Conservation (phyloP, 1,140 invertebrate genomes). For the Ceratosolen solmsi region DNA sequence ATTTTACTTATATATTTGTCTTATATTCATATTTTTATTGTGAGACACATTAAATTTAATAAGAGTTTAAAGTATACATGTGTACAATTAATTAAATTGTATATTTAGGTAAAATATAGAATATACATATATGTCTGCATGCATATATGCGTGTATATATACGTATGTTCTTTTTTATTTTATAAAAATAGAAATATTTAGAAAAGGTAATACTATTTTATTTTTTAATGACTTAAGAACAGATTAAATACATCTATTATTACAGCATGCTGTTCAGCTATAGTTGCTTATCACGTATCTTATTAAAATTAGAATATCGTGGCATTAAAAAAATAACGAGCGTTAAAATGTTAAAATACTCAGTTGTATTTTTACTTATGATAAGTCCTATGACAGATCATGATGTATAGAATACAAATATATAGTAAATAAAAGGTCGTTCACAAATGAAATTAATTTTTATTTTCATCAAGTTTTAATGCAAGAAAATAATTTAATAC, state of each 20-base stretch:
- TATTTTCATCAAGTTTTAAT: too few relatives aligned
- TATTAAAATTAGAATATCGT: conserved; percentile 3
- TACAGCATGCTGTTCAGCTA: conserved; percentile 28
- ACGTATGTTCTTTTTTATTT: background rate
- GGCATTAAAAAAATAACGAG: conserved; percentile 23
- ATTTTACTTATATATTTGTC: conserved; percentile 16
- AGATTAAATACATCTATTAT: conserved; percentile 4
- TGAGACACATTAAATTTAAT: conserved; percentile 35
- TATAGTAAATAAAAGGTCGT: conserved; percentile 46
- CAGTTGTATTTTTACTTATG: conserved; percentile 48
- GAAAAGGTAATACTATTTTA: conserved; percentile 12
- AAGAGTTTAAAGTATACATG: conserved; percentile 11
- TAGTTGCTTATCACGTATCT: conserved; percentile 31
- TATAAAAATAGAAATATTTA: conserved; percentile 2
- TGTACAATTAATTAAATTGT: background rate
- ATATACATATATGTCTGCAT: background rate
- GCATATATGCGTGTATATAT: background rate
- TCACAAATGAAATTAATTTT: conserved; percentile 29
- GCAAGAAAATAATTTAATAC: background rate
- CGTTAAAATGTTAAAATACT: conserved; percentile 33
- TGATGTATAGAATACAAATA: conserved; percentile 49
- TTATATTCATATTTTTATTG: conserved; percentile 1
- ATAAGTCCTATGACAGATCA: conserved; percentile 35
- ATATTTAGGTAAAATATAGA: background rate
- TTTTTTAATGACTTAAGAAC: conserved; percentile 29